Evolutionary conservation across 2,113 vertebrate genomes (phyloP).

Genomic region (Notiomystis cincta): DNA sequence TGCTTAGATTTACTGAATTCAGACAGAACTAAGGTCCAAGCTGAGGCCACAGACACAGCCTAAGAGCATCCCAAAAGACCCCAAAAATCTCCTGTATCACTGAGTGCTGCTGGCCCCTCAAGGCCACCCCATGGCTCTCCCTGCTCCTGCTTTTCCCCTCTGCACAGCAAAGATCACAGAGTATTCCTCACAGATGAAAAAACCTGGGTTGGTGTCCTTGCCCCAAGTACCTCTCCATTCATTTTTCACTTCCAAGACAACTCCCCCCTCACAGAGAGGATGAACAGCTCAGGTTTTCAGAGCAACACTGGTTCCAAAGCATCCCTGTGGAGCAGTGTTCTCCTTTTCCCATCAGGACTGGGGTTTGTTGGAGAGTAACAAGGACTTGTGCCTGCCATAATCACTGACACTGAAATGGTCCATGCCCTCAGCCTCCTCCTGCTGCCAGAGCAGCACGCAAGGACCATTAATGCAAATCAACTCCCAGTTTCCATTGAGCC

Average conservation of each 20-base stretch:
- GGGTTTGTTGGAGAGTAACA: not conserved
- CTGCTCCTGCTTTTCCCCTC: not conserved
- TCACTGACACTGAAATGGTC: not conserved
- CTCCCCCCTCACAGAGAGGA: not conserved
- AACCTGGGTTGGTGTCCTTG: not conserved
- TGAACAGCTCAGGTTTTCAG: not conserved
- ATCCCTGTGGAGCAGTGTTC: not conserved
- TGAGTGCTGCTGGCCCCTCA: not conserved
- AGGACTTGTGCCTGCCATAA: not conserved
- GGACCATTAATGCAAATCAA: not conserved
- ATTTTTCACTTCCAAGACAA: not conserved
- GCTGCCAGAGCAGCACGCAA: not conserved
- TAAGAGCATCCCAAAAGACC: not conserved
- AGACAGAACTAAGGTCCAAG: not conserved
- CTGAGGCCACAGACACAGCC: not conserved
- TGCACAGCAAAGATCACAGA: not conserved
- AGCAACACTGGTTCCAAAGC: not conserved
- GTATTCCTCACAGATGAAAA: not conserved
- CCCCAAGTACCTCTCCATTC: not conserved
- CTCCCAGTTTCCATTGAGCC: not conserved
- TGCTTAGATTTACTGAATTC: not conserved
- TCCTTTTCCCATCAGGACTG: not conserved
- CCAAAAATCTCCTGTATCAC: not conserved
- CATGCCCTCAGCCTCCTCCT: not conserved
- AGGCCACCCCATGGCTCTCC: not conserved